Base-by-base conservation (phyloP, 2,888 invertebrate species). In the Merodon equestris region DNA sequence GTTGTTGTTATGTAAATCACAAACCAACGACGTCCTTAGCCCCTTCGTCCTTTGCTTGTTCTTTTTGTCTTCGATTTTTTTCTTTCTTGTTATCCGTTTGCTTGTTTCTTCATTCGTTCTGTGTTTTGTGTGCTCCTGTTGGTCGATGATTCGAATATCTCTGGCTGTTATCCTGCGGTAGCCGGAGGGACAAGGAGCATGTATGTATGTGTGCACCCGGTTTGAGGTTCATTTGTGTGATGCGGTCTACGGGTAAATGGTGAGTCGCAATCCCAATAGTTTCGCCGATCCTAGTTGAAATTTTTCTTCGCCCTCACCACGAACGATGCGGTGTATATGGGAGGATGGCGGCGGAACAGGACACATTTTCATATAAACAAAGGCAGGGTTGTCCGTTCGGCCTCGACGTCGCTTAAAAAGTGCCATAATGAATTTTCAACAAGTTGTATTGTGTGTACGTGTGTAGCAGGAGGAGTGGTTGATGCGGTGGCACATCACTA, bases 371-470 rank as follows among this genome's bases (percentile, higher is more conserved):
- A 38, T 64, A 70, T 66, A 79, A 79, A 79, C 70, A 74, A 74
- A 70, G 74, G 63, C 63, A 68, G 38, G 73, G 57, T 63, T 10
- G 36, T 36, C 36, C 36, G 36, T 36, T 48, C 12, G 50, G 56
- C 42, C 57, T 68, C n/a, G 76, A 40, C 34, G 63, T 70, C 68
- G 53, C 63, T 74, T 64, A 64, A 66, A 27, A 67, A 79, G 74
- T 63, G 79, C 68, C 70, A 74, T 74, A 79, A 79, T 79, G 79
- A 79, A 79, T 74, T 79, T 70, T 79, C 79, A 79, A 79, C 79
- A 79, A 74, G 74, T 79, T 79, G 74, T 73, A 40, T 38, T 40
- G n/a, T 3, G 5, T 40, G n/a, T 40, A 9, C 5, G 12, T 40
- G 40, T n/a, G 10, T 40, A 10, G 40, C 40, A 10, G 12, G 44